Base-by-base conservation (phyloP, 2,797 vertebrate genomes). In the Takifugu rubripes region DNA sequence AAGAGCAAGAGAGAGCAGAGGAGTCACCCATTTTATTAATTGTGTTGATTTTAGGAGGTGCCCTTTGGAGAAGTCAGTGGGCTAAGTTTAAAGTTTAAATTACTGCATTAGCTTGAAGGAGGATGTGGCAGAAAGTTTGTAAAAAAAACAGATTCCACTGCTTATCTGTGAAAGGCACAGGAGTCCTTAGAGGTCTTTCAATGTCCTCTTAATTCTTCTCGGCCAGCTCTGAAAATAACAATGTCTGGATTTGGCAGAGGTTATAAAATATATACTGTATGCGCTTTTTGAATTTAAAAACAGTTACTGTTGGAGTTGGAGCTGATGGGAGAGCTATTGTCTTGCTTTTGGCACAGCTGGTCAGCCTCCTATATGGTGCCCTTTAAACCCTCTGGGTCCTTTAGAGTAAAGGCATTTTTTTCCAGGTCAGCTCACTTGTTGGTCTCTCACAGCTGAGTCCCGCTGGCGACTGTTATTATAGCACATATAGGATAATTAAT, bases 341-440 rank as follows among this genome's bases (percentile, higher is more conserved):
- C 66, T 15, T 33, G 63, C 49, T 68, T 58, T 61, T 64, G 67
- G 54, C 49, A 27, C 43, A 59, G 54, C 63, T 58, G 61, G 57
- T 11, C 55, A 3, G 52, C 56, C 36, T 64, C 24, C 59, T 68
- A 51, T 73, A 78, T 43, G 59, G 54, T 48, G 67, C 54, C 79
- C 74, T 73, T 66, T 50, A 68, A 75, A 69, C 67, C 76, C 78
- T 67, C 49, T 0, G 43, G 78, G 81, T 59, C 42, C 49, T 47
- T 59, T 12, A 10, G 44, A 71, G 66, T 64, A 66, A 70, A 79
- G 70, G 59, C 77, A 42, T 78, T 69, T 59, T 77, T 77, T 90
- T 90, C 86, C 83, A 85, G 89, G 89, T 89, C 88, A 90, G 44
- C 79, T 86, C 69, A 24, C 82, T 76, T 67, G 52, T 70, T 79